phyloP scores from a whole-genome alignment of 2,113 vertebrate genomes.

The Hoplias malabaricus region DNA sequence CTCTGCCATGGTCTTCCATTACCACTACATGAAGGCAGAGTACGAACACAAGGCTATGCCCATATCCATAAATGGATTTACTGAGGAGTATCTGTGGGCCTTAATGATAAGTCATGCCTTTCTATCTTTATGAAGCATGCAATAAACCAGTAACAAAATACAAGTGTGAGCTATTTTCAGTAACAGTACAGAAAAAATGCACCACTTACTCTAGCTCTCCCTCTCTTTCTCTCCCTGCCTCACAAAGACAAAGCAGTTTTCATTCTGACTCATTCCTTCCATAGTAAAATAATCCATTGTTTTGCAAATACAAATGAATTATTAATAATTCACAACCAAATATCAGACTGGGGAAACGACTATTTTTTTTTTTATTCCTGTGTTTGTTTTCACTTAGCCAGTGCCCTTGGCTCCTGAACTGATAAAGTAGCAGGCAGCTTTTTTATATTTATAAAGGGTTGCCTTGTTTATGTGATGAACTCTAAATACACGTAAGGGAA shows the following conservation, averaged over 20 bases:
- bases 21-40: too few relatives aligned
- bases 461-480: constrained; percentile 35
- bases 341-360: background rate
- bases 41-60: too few relatives aligned
- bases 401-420: constrained; percentile 46
- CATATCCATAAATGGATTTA: too few relatives aligned
- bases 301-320: constrained; percentile 27
- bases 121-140: background rate
- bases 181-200: background rate
- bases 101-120: background rate
- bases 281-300: background rate
- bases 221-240: background rate
- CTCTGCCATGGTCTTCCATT: too few relatives aligned
- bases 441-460: constrained; percentile 47
- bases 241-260: constrained; percentile 6
- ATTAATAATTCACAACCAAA: constrained; percentile 13
- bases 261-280: background rate
- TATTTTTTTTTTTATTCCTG: constrained; percentile 8
- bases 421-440: constrained; percentile 36
- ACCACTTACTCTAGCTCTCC: background rate
- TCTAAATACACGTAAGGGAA: constrained; percentile 43
- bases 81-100: background rate
- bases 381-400: constrained; percentile 44
- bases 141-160: background rate
- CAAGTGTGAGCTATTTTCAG: background rate